Base-by-base conservation (phyloP, 2,797 vertebrate genomes). In the Allobates femoralis region DNA sequence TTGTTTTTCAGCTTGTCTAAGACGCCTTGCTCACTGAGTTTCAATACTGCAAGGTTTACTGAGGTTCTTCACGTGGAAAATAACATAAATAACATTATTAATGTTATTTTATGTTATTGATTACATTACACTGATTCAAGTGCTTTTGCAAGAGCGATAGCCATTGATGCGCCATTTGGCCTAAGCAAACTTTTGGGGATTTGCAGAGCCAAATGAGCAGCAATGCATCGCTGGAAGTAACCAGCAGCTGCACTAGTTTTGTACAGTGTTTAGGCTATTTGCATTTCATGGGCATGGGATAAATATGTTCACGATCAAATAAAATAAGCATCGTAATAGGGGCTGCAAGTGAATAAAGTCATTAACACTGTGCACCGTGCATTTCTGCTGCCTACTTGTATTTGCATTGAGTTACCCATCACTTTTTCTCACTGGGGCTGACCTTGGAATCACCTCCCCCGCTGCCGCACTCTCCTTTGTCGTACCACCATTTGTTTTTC, bases 1-100 rank as follows among this genome's bases (percentile, higher is more conserved):
- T 99, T 99, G 98, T 99, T 99, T 99, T 99, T 99, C 98, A 99
- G 98, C 98, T 99, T 99, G 98, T 99, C 98, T 99, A 99, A 99
- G 98, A 98, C 95, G 97, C 98, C 98, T 99, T 97, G 96, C 96
- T 99, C 98, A 99, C 98, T 99, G 98, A 99, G 98, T 99, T 99
- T 99, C 98, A 99, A 99, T 97, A 99, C 98, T 94, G 98, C 98
- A 99, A 99, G 98, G 96, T 99, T 99, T 99, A 99, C 97, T 96
- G 97, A 98, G 93, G 98, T 98, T 99, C 98, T 99, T 99, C 98
- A 98, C 98, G 98, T 98, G 97, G 98, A 96, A 97, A 99, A 99
- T 99, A 99, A 99, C 98, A 99, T 99, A 99, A 99, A 99, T 99
- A 99, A 99, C 98, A 99, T 99, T 99, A 98, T 99, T 97, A 98